Evolutionary conservation across 2,888 invertebrate genomes (phyloP), one percentile per base, ranked within the genome.

Genomic region (Erpobdella octoculata): DNA sequence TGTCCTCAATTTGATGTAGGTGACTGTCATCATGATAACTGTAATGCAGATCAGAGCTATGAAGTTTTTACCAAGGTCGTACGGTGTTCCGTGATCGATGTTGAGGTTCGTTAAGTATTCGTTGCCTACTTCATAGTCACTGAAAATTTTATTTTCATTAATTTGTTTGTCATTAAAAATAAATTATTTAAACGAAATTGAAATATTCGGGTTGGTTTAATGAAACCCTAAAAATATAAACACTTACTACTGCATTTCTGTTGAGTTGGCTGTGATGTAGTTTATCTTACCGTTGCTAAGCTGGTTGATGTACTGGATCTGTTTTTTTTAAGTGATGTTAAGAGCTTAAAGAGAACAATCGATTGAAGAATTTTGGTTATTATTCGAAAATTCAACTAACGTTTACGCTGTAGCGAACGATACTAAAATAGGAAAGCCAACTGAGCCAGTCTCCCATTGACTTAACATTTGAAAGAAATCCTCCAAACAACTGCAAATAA

Each of bases 401-500:
- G 25, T 73, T 78, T 28, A 81, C 73, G 41, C 78, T 76, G 76
- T 80, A 82, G 72, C 80, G 76, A 74, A 82, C 80, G 36, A 82
- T 78, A 74, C 81, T 82, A 70, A 80, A 33, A 72, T 78, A 81
- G 53, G 80, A 78, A 28, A 81, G 71, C 83, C 83, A 83, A n/a
- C 77, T 76, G 31, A 83, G 76, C 79, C 80, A 80, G n/a, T 76
- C 77, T 0, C 76, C 78, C 15, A 83, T 76, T 18, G 79, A 76
- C n/a, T 78, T 76, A 46, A 82, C 73, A 73, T 82, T 81, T 8
- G 82, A 79, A 46, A 83, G 75, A 25, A 82, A 75, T 8, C 83
- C 82, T 76, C 81, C 79, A 73, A 82, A 83, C 21, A 82, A 75
- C 74, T 74, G n/a, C 18, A 64, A 64, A 36, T 33, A 28, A 65